A percentile compares a stretch with the other conserved stretches of the same genome.
Conservation (phyloP, 2,797 vertebrate genomes). For the Microctenopoma steveboyesi region DNA sequence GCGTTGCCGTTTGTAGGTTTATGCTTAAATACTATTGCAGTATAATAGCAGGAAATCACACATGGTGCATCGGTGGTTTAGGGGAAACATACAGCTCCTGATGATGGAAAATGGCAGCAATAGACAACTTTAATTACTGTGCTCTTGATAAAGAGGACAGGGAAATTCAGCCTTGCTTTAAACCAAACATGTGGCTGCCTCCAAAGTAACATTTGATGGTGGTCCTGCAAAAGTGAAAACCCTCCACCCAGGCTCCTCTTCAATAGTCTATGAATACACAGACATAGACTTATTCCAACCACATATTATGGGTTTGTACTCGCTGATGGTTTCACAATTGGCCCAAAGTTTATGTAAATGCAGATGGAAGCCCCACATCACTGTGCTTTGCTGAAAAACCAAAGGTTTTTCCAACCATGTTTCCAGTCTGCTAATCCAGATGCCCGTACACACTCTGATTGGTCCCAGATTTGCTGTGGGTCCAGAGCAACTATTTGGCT, state of each 20-base stretch:
- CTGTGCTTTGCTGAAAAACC: constrained; percentile 66
- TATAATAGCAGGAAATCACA: constrained; percentile 62
- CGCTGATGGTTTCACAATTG: constrained; percentile 76
- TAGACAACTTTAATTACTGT: constrained; percentile 54
- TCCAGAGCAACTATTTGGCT: constrained; percentile 54
- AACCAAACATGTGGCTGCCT: constrained; percentile 34
- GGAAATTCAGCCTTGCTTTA: constrained; percentile 33
- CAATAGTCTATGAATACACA: constrained; percentile 76
- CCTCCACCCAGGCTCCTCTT: constrained; percentile 66
- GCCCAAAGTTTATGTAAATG: constrained; percentile 73
- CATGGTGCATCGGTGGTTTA: constrained; percentile 41
- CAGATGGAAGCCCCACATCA: constrained; percentile 71
- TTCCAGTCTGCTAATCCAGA: constrained; percentile 67
- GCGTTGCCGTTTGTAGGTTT: constrained; percentile 47
- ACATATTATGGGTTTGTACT: constrained; percentile 76
- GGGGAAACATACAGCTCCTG: constrained; percentile 9
- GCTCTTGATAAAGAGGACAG: constrained; percentile 47
- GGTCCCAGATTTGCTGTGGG: constrained; percentile 71
- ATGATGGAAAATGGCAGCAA: constrained; percentile 32
- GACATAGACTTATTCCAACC: constrained; percentile 61
- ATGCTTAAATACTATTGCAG: constrained; percentile 60
- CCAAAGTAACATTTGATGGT: constrained; percentile 63
- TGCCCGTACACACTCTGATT: constrained; percentile 60
- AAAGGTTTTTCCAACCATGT: constrained; percentile 75
- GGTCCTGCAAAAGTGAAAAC: constrained; percentile 69